Evolutionary conservation across 2,113 vertebrate species (phyloP).

Genomic region (Festucalex cinctus): DNA sequence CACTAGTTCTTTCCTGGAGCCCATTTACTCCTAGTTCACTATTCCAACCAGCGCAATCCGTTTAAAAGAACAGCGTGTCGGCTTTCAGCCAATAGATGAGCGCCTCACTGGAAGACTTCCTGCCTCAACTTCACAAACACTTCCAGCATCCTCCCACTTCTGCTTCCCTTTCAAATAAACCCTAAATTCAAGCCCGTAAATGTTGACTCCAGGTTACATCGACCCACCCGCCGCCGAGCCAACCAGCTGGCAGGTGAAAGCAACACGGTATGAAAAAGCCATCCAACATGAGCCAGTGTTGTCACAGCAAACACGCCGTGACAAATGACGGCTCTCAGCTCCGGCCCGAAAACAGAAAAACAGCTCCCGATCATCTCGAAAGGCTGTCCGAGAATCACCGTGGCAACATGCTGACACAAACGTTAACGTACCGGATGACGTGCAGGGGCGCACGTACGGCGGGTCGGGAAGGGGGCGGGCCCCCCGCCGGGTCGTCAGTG

Average conservation of each 20-base stretch:
- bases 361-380: background rate
- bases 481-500: conserved; percentile 34
- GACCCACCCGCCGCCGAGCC: conserved; percentile 19
- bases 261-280: conserved; percentile 24
- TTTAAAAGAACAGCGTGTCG: background rate
- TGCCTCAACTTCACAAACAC: conserved; percentile 18
- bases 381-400: background rate
- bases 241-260: conserved; percentile 55
- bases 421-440: background rate
- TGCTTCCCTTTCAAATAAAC: conserved; percentile 17
- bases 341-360: conserved; percentile 7
- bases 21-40: too few species aligned
- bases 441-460: conserved; percentile 28
- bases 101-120: conserved; percentile 12
- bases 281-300: conserved; percentile 34
- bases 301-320: conserved; percentile 48
- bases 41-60: background rate
- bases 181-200: conserved; percentile 2
- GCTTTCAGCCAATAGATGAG: background rate
- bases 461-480: conserved; percentile 16
- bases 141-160: conserved; percentile 1
- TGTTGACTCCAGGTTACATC: conserved; percentile 15
- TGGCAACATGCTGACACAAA: conserved; percentile 1
- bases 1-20: too few species aligned
- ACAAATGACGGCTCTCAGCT: conserved; percentile 17